Percentiles rank a stretch among this genome's conserved stretches.
Evolutionary conservation across 2,113 vertebrate genomes (phyloP).

Genomic region (Accipiter cooperii): DNA sequence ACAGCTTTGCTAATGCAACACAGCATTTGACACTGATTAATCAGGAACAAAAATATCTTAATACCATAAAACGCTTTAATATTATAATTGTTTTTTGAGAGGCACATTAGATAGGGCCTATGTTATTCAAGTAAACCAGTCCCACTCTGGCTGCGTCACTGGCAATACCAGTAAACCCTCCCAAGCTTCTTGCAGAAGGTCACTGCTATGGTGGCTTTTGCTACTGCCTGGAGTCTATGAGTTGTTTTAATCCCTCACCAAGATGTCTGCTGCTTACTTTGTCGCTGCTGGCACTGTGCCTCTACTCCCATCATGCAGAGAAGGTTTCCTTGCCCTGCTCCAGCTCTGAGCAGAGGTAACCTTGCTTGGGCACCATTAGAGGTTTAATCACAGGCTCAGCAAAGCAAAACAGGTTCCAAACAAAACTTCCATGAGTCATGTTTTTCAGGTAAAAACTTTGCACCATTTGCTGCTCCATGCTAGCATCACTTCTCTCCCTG

Average conservation of each 20-base stretch:
- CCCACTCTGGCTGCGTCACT: not conserved
- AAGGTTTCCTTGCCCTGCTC: not conserved
- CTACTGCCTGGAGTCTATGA: not conserved
- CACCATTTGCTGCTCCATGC: not conserved
- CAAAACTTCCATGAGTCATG: not conserved
- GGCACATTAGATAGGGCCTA: accelerated
- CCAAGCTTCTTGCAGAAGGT: not conserved
- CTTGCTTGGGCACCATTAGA: not conserved
- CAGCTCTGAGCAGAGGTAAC: not conserved
- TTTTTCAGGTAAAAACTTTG: not conserved
- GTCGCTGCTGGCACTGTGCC: not conserved
- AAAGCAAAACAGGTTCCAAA: not conserved
- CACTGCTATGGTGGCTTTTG: not conserved
- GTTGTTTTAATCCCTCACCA: not conserved
- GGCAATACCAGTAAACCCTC: not conserved
- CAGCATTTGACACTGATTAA: not conserved
- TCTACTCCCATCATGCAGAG: not conserved
- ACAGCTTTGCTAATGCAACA: not conserved
- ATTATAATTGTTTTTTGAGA: not conserved
- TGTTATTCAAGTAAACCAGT: not conserved
- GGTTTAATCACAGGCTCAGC: not conserved
- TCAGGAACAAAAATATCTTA: not conserved
- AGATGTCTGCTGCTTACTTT: not conserved
- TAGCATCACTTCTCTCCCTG: not conserved
- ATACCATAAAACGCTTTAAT: not conserved